Base-by-base conservation (phyloP, 2,797 vertebrate genomes). In the Harpagifer antarcticus region DNA sequence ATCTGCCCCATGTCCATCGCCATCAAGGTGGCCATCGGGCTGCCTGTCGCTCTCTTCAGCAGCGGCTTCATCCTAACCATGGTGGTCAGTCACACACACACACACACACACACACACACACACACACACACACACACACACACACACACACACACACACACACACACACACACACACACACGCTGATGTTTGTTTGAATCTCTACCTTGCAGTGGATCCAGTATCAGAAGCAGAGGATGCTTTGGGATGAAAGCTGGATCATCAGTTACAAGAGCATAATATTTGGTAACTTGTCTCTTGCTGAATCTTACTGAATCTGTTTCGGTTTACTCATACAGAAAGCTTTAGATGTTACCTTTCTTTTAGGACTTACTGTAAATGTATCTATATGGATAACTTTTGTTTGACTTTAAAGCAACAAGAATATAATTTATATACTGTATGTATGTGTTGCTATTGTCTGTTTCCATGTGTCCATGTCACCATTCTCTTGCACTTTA, bases 161-260 rank as follows among this genome's bases (percentile, higher is more conserved):
- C 33, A 4, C 33, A 58, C 9, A 62, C 37, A 61, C 37, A 68
- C 48, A 56, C 54, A 50, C 33, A 43, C 70, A 37, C 1, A 27
- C 59, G 1, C 44, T 54, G 17, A 53, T 72, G 43, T 65, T 72
- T 76, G 40, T 64, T 27, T 40, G 20, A 3, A 45, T 70, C 40
- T 63, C 54, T 47, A 72, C 48, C 44, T 40, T 74, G 12, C 74
- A 96, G 95, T 95, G 94, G 94, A 86, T 96, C 54, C 94, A 96
- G 79, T 96, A 95, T 84, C 95, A 96, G 83, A 96, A 96, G 86
- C 94, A 94, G 86, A 95, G 93, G 89, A 94, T 96, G 94, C 93
- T 96, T 80, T 95, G 95, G 94, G 95, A 95, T 72, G 95, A 96
- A 84, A 96, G 94, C 82, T 96, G 95, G 95, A 95, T 96, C 72